Evolutionary conservation across 2,888 invertebrate species (phyloP).

Genomic region (Tuberolachnus salignus): DNA sequence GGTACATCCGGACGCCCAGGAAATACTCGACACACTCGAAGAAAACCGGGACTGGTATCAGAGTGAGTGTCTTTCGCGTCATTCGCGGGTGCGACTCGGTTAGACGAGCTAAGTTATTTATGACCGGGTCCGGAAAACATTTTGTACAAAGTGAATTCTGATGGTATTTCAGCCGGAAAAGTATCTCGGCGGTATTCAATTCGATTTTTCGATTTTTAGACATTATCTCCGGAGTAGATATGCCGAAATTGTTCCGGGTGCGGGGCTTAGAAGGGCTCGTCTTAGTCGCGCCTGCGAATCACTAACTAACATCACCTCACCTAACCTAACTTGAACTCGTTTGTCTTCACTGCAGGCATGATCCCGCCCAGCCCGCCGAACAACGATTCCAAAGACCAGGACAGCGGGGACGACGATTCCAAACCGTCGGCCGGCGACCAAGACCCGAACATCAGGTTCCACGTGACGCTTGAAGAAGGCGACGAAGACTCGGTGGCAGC

Average conservation of each 20-base stretch:
- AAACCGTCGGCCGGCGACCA: conserved; percentile 55
- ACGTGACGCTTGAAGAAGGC: conserved; percentile 83
- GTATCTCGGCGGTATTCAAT: too few species aligned
- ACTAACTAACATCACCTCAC: background rate
- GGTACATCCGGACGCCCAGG: conserved; percentile 98
- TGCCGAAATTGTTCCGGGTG: too few species aligned
- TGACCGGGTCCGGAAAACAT: too few species aligned
- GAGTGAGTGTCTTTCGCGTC: conserved; percentile 72
- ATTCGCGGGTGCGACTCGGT: too few species aligned
- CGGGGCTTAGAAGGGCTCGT: background rate
- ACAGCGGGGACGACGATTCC: conserved; percentile 61
- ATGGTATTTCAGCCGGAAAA: too few species aligned
- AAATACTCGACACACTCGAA: conserved; percentile 95
- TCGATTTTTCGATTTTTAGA: too few species aligned
- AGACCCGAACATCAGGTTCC: conserved; percentile 62
- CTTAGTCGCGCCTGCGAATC: background rate
- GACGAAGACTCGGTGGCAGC: conserved; percentile 69
- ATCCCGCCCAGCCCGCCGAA: conserved; percentile 69
- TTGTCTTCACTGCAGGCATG: conserved; percentile 66
- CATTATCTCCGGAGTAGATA: too few species aligned
- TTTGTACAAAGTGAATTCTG: too few species aligned
- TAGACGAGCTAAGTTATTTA: too few species aligned
- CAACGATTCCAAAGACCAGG: conserved; percentile 77
- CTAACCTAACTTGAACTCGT: background rate
- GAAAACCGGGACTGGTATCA: conserved; percentile 98